phyloP scores from a whole-genome alignment of 2,888 invertebrate genomes.

The Chydorus sphaericus region DNA sequence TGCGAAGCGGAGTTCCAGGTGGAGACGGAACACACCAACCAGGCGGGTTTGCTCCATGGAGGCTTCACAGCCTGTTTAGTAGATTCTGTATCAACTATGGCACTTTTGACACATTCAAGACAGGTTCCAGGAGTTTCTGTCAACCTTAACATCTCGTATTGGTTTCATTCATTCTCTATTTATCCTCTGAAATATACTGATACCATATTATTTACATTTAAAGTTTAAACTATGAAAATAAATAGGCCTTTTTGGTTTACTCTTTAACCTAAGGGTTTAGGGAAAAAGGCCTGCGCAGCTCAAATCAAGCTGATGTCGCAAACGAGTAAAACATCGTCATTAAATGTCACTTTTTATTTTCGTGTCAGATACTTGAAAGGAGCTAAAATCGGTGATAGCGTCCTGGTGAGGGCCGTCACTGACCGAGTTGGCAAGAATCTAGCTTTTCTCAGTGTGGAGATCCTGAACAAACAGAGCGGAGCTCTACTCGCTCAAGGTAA shows the following conservation, averaged over 20 bases:
- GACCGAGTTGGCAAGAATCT: constrained; percentile 58
- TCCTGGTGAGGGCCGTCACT: constrained; percentile 63
- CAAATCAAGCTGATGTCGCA: no score
- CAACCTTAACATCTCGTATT: constrained; percentile 66
- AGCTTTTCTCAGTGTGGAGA: constrained; percentile 66
- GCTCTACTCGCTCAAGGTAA: constrained; percentile 60
- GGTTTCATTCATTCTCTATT: no score
- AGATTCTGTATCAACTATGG: constrained; percentile 61
- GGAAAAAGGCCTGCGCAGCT: no score
- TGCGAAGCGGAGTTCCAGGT: constrained; percentile 52
- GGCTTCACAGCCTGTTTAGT: constrained; percentile 69
- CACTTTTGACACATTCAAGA: constrained; percentile 50
- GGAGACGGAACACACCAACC: constrained; percentile 41
- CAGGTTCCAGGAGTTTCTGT: constrained; percentile 58
- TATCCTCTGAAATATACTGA: no score
- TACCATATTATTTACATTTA: no score
- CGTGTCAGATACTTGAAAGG: constrained; percentile 61
- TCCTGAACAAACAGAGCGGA: constrained; percentile 57
- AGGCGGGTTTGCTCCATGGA: constrained; percentile 59
- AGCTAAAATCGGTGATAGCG: constrained; percentile 58
- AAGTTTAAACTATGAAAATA: no score
- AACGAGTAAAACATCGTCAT: constrained; percentile 23
- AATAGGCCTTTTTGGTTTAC: no score
- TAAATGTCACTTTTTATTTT: no score
- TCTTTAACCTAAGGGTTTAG: no score